A percentile compares a stretch with the other conserved stretches of the same genome.
Conservation (phyloP, 2,888 invertebrate genomes). For the Cosmopolites sordidus region DNA sequence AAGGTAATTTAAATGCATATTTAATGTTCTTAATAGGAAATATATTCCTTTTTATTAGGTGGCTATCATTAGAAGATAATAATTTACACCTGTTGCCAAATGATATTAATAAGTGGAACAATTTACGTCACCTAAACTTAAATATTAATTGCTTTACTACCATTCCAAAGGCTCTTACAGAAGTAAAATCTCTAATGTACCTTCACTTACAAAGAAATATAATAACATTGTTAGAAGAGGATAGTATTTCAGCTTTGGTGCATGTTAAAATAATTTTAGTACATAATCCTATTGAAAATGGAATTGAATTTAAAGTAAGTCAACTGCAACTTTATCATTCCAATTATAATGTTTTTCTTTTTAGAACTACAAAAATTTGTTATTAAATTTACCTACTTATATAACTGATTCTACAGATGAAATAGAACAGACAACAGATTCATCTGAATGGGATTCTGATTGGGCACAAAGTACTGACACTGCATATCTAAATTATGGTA, state of each 20-base stretch:
- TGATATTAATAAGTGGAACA: conserved; percentile 52
- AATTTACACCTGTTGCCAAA: conserved; percentile 53
- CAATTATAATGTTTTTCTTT: neutral
- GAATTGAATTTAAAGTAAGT: conserved; percentile 33
- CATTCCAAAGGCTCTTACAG: conserved; percentile 49
- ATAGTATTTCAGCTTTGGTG: conserved; percentile 35
- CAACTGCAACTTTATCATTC: too few relatives aligned
- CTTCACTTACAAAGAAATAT: conserved; percentile 41
- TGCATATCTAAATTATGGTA: conserved; percentile 41
- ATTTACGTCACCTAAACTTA: conserved; percentile 61
- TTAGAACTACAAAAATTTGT: neutral
- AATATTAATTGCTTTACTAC: conserved; percentile 53
- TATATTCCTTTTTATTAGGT: conserved; percentile 48
- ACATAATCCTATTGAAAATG: conserved; percentile 38
- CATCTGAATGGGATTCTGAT: conserved; percentile 29
- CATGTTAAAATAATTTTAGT: conserved; percentile 42
- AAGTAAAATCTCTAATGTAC: conserved; percentile 39
- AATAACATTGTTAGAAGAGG: conserved; percentile 37
- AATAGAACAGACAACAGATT: conserved; percentile 7
- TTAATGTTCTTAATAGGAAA: conserved; percentile 4
- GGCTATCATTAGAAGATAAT: conserved; percentile 65
- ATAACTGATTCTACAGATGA: conserved; percentile 4
- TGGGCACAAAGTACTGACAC: conserved; percentile 45
- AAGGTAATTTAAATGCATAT: conserved; percentile 44
- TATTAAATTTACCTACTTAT: neutral